Evolutionary conservation across 2,888 invertebrate species (phyloP), one percentile per base, ranked within the genome.

Genomic region (Sericinus montela): DNA sequence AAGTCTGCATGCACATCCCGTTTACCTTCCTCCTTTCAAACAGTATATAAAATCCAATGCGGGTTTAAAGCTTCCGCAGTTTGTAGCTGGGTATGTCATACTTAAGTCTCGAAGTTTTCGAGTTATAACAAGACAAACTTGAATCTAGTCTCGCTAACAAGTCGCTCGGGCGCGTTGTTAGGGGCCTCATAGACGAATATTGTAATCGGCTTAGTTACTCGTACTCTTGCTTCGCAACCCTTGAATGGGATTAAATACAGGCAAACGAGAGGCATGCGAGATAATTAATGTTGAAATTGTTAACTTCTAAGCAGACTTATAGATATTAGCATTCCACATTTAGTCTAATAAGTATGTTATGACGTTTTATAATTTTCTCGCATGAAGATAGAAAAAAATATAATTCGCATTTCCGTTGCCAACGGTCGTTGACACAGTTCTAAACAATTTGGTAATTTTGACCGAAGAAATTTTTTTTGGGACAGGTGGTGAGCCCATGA

Each of bases 41-140:
- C 37, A 47, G 40, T 48, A 52, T 54, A 63, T 59, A 61, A 61
- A 60, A 63, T 60, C 54, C 41, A 52, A 55, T 54, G 54, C 52
- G 46, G 50, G 54, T 57, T 54, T 55, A 59, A 56, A 60, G 59
- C 54, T 59, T 56, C 57, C 50, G 57, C 58, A 58, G 61, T 62
- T 55, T 61, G 61, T 51, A 58, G 58, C 65, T 64, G 58, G 59
- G 58, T 61, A 63, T 59, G 67, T 64, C 67, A 66, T 65, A 60
- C 55, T 52, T 48, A 55, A 64, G 64, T 61, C 58, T 54, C 52
- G 50, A 51, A 49, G 53, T 48, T 51, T 43, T 48, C 42, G 67
- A 72, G 69, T 75, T 74, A 70, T 78, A 78, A 78, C 79, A 75
- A 78, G 78, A 68, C 73, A 72, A 77, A 77, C 76, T 78, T 75